Conservation (phyloP, 2,888 invertebrate genomes). For the Kuschelorhynchus macadamiae region DNA sequence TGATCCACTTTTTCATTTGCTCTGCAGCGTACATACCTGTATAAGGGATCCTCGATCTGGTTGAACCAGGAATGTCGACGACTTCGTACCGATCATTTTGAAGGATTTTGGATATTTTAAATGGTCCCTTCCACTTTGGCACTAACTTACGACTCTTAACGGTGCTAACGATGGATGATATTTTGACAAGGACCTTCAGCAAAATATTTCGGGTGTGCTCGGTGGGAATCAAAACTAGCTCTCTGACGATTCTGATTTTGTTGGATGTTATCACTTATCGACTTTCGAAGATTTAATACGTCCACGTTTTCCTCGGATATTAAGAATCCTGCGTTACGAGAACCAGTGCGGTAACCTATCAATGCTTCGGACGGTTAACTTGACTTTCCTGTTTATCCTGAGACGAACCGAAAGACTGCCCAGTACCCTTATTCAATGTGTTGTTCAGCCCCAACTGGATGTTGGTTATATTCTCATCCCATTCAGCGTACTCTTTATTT, state of each 20-base stretch:
- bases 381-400: no score
- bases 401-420: no score
- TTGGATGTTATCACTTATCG: not conserved
- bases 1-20: constrained; percentile 31
- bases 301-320: constrained; percentile 24
- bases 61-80: constrained; percentile 29
- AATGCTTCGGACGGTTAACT: no score
- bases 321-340: constrained; percentile 25
- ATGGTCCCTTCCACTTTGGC: no score
- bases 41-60: constrained; percentile 33
- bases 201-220: no score
- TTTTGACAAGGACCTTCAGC: constrained; percentile 18
- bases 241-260: not conserved
- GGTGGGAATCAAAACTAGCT: constrained; percentile 2
- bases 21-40: constrained; percentile 19
- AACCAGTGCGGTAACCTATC: no score
- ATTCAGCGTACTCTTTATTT: no score
- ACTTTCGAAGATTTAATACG: not conserved
- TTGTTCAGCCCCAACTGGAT: constrained; percentile 4
- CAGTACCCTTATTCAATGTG: no score
- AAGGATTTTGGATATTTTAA: constrained; percentile 22
- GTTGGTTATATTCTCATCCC: no score
- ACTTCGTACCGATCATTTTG: constrained; percentile 40
- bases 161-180: no score
- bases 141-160: no score